Evolutionary conservation across 1,140 invertebrate species (phyloP).

Genomic region (Camponotus pennsylvanicus): DNA sequence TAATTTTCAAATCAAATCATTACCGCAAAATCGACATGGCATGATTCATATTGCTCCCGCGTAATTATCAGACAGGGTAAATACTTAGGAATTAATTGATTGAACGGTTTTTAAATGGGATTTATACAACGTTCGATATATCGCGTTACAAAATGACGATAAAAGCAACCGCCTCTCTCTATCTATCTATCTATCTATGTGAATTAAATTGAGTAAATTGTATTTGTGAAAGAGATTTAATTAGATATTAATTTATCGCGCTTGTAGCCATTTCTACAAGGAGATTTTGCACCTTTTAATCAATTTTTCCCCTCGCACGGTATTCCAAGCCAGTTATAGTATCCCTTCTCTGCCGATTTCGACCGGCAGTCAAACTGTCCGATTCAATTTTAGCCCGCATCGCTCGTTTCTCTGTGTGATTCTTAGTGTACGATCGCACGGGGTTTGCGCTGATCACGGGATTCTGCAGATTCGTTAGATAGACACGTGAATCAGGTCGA

Average conservation of each 20-base stretch:
- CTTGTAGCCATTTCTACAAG: not conserved
- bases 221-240: not conserved
- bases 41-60: conserved; percentile 2
- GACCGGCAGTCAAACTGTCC: not conserved
- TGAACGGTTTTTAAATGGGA: conserved; percentile 44
- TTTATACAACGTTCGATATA: not conserved
- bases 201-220: conserved; percentile 2
- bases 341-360: not conserved
- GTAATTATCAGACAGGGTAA: conserved; percentile 11
- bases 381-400: conserved; percentile 25
- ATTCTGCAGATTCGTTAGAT: conserved; percentile 49
- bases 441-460: conserved; percentile 42
- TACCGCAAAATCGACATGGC: conserved; percentile 11
- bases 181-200: not conserved
- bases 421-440: conserved; percentile 22
- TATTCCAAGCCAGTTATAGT: not conserved
- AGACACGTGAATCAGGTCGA: conserved; percentile 56
- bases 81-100: conserved; percentile 38
- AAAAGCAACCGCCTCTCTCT: conserved; percentile 2
- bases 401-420: conserved; percentile 14
- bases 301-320: not conserved
- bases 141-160: conserved; percentile 17
- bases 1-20: conserved; percentile 56
- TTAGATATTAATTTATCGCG: conserved; percentile 11
- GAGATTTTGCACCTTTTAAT: not conserved